Evolutionary conservation across 2,113 vertebrate species (phyloP), one percentile per base, ranked within the genome.

Genomic region (Onychorhynchus coronatus): DNA sequence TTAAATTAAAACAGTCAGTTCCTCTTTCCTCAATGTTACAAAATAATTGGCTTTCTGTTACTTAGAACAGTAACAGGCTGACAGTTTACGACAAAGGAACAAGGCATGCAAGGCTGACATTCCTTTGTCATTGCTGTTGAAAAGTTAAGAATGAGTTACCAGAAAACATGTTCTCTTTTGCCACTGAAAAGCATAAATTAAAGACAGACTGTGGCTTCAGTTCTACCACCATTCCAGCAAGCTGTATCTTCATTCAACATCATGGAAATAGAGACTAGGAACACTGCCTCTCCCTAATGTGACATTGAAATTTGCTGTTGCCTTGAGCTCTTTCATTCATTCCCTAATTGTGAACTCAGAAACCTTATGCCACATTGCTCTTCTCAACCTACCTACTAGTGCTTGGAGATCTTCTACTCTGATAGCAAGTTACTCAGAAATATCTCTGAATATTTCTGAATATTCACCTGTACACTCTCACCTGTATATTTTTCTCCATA

Each of bases 221-320:
- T 33, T 81, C 42, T n/a, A 49, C 9, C 2, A 6, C 28, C 72
- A 17, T 2, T 41, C 39, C 39, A 56, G 4, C 13, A n/a, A 70
- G 33, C 3, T 55, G n/a, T 10, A 50, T 33, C 58, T 72, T 35
- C 14, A 68, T 12, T 90, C 44, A 65, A 14, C 21, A 87, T 23
- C 8, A 25, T 4, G 4, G 63, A 76, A 92, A 87, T 0, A 74
- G 12, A 70, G 20, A 66, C 12, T 19, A 75, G 21, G 46, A 92
- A 72, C n/a, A 65, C 22, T 3, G 2, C 5, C 35, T 65, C 61
- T 50, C 49, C 61, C 44, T 31, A 44, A 39, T 8, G 31, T 39
- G 72, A 76, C 23, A 58, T n/a, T 37, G 46, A 49, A 84, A 76
- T 22, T 8, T 80, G 18, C 28, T 0, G 0, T 2, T 80, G 24